Base-by-base conservation (phyloP, 2,888 invertebrate genomes). In the Hypsopygia costalis region DNA sequence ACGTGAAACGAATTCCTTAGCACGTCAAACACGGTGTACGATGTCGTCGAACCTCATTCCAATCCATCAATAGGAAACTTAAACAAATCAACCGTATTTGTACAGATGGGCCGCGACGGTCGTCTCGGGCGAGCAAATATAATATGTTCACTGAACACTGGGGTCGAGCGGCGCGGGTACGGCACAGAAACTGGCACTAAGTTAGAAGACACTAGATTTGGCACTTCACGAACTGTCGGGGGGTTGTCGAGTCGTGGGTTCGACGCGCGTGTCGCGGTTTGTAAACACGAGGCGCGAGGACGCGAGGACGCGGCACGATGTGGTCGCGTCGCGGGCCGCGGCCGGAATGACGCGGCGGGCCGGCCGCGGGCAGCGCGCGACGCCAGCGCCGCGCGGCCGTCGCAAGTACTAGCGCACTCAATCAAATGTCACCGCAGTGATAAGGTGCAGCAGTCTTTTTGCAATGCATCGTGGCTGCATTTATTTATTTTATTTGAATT, bases 331-430 rank as follows among this genome's bases (percentile, higher is more conserved):
- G 83, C 83, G 76, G 76, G 83, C 79, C 85, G 81, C 83, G 85
- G 83, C 79, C 81, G 81, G 82, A 83, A 66, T 87, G 86, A 76
- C 83, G 85, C 79, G 81, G 67, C 59, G 67, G 51, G 62, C 60
- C 67, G 58, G 60, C 56, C 55, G 25, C 25, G 25, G 2, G 25
- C 3, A 25, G 54, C 53, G 44, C 33, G 56, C 70, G 74, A 67
- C 74, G 53, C 63, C 56, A 66, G 71, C 77, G 74, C 76, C 59
- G 51, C 55, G 64, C 66, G 70, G 63, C 51, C 55, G 37, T 25
- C 20, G 8, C 3, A 34, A 11, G 67, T 63, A 72, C 72, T 69
- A 73, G 46, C 52, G 47, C 57, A 67, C 74, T 79, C 83, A 72
- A 75, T 81, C 81, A 81, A 63, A 74, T 72, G 62, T 63, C 69